Evolutionary conservation across 2,888 invertebrate genomes (phyloP).

Genomic region (Aspidiotus rigidus): DNA sequence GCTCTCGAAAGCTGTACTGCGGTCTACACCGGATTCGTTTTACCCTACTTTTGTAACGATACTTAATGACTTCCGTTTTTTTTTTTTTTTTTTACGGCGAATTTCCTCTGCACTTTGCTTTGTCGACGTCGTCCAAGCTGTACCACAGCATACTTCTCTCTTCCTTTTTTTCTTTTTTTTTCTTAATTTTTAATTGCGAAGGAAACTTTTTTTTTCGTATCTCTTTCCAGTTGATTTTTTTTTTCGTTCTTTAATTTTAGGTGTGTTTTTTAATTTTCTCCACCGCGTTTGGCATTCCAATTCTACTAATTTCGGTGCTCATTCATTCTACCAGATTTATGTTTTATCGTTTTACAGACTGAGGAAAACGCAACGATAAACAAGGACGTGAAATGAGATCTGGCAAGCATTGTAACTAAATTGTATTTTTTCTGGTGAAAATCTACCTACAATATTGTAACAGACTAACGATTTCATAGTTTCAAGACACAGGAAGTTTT

Average conservation of each 20-base stretch:
- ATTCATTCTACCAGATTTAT: too few species aligned
- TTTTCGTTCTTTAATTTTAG: conserved; percentile 3
- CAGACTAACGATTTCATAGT: too few species aligned
- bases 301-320: too few species aligned
- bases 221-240: background rate
- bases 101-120: background rate
- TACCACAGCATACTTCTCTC: background rate
- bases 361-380: too few species aligned
- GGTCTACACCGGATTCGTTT: conserved; percentile 17
- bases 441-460: too few species aligned
- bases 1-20: conserved; percentile 19
- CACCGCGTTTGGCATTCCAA: background rate
- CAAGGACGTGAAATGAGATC: too few species aligned
- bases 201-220: conserved; percentile 20
- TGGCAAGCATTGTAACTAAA: too few species aligned
- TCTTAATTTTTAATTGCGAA: conserved; percentile 30
- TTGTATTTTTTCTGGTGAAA: too few species aligned
- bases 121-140: background rate
- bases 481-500: too few species aligned
- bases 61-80: conserved; percentile 34
- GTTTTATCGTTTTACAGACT: too few species aligned
- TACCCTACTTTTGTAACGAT: conserved; percentile 32
- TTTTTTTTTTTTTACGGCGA: conserved; percentile 6
- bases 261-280: conserved; percentile 30
- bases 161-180: background rate